phyloP scores from a whole-genome alignment of 2,888 invertebrate genomes.

The Arctia plantaginis region DNA sequence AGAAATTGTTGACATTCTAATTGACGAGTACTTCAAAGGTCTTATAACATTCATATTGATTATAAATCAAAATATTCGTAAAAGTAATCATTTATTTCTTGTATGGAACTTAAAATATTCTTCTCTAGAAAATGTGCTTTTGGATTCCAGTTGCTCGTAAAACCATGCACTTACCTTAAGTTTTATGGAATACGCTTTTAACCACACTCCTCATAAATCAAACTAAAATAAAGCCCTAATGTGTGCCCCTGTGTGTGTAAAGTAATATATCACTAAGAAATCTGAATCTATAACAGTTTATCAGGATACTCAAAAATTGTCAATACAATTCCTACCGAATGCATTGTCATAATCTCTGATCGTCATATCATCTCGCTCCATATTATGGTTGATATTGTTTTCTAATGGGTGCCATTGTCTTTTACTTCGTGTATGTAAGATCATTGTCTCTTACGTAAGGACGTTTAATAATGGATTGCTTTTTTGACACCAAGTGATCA shows the following conservation, averaged over 20 bases:
- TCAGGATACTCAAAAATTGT: slow-evolving; percentile 56
- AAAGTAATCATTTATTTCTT: slow-evolving; percentile 27
- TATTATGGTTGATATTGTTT: slow-evolving; percentile 64
- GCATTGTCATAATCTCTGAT: slow-evolving; percentile 48
- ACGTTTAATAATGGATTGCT: slow-evolving; percentile 24
- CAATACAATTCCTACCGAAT: slow-evolving; percentile 55
- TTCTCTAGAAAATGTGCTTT: slow-evolving; percentile 23
- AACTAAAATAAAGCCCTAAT: background rate
- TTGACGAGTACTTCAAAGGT: slow-evolving; percentile 43
- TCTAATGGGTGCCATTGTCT: slow-evolving; percentile 60
- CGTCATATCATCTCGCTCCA: slow-evolving; percentile 61
- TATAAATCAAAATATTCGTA: slow-evolving; percentile 37
- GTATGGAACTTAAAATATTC: slow-evolving; percentile 19
- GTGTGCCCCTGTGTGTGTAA: background rate
- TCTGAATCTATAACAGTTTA: slow-evolving; percentile 39
- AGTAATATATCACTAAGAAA: slow-evolving; percentile 38
- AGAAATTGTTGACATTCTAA: slow-evolving; percentile 62
- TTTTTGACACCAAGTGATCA: slow-evolving; percentile 36
- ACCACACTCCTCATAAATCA: slow-evolving; percentile 37
- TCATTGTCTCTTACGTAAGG: slow-evolving; percentile 56
- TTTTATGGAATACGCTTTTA: slow-evolving; percentile 35
- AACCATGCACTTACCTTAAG: slow-evolving; percentile 16
- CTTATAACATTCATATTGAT: slow-evolving; percentile 44
- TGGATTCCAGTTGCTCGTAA: slow-evolving; percentile 39
- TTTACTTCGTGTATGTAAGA: slow-evolving; percentile 54